Conservation (phyloP, 2,888 invertebrate genomes). For the Drosophila pegasa region DNA sequence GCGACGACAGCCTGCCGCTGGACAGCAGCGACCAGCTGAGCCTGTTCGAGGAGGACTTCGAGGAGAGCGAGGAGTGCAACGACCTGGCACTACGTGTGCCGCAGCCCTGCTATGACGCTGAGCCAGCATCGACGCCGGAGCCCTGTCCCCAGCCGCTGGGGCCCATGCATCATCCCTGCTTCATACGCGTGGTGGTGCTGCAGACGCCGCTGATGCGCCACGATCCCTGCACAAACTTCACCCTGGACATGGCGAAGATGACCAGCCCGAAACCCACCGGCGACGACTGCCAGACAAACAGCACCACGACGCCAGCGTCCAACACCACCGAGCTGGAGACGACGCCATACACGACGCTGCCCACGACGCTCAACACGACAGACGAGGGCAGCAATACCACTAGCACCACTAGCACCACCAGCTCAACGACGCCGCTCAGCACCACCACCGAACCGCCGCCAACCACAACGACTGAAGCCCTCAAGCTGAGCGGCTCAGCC, state of each 20-base stretch:
- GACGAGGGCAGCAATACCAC: not conserved
- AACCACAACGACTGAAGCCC: no score
- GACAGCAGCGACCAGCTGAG: constrained; percentile 42
- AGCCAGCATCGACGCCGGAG: not conserved
- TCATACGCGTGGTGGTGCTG: constrained; percentile 54
- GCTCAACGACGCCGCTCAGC: not conserved
- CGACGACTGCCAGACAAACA: no score
- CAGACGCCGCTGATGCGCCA: constrained; percentile 51
- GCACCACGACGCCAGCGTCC: constrained; percentile 11
- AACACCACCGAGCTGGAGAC: constrained; percentile 10
- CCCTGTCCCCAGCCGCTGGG: constrained; percentile 31
- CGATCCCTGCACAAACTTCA: constrained; percentile 65
- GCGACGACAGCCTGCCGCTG: constrained; percentile 60
- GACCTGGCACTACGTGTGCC: constrained; percentile 40
- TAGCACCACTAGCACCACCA: not conserved
- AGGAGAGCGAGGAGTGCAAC: constrained; percentile 56
- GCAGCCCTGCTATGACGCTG: constrained; percentile 28
- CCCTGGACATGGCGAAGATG: constrained; percentile 4
- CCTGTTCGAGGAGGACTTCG: constrained; percentile 44
- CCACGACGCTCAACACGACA: constrained; percentile 2
- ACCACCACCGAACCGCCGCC: constrained; percentile 11
- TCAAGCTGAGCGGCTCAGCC: no score
- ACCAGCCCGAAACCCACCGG: not conserved
- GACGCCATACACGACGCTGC: constrained; percentile 1
- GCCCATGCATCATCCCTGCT: constrained; percentile 64